Evolutionary conservation across 2,113 vertebrate species (phyloP), one percentile per base, ranked within the genome.

Genomic region (Corythoichthys intestinalis): DNA sequence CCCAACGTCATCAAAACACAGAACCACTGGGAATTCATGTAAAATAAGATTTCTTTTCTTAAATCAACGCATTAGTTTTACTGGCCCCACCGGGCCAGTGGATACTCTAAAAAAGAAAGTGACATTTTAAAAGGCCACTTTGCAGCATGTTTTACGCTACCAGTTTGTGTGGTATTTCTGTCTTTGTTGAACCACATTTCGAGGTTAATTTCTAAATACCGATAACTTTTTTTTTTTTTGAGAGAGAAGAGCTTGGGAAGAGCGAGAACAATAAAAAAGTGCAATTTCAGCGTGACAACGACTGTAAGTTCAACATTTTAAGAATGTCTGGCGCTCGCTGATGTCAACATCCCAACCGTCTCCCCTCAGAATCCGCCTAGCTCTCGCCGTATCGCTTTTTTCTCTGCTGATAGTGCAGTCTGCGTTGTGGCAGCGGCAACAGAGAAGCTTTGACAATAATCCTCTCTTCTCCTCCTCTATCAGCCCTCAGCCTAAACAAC

Each of bases 371-470:
- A 76, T 68, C 67, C 72, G 57, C 46, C 63, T 74, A 65, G 65
- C 49, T 62, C 49, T 28, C 52, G n/a, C 20, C 59, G 71, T 38
- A 28, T 57, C 47, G 69, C 68, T 71, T 57, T 73, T 61, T 6
- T 68, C 62, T 70, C 58, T 82, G 78, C 66, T 80, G 68, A 64
- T 70, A 80, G 71, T 74, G 67, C 41, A 48, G 71, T 64, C 79
- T 71, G 79, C 66, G 67, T 74, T 76, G 74, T 78, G 75, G 54
- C 74, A 47, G 35, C 7, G 70, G 73, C 73, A 74, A 84, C 75
- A 77, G 70, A 34, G 69, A 77, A 67, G 65, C 81, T 70, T 4
- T 78, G 70, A 78, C 72, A 60, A 70, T 83, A 85, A 87, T 84
- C 79, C 80, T 65, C 47, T 72, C 4, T 38, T 70, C 75, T 76